Base-by-base conservation (phyloP, 2,113 vertebrate species). In the Caloenas nicobarica region DNA sequence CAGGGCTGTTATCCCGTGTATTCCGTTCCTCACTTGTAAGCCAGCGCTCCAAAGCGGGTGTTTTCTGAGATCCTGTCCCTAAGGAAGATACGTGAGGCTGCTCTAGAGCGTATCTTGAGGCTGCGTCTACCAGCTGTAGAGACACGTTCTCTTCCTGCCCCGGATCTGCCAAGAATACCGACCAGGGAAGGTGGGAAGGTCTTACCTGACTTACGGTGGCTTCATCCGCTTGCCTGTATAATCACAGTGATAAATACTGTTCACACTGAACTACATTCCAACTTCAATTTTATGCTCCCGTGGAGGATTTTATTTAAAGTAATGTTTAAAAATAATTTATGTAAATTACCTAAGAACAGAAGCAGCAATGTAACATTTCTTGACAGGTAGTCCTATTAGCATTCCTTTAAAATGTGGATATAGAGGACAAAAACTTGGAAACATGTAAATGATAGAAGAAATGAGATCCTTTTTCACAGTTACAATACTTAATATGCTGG, bases 291-390 rank as follows among this genome's bases (percentile, higher is more conserved):
- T 93, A 91, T 95, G 86, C 77, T 96, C 77, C 93, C 96, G 92
- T 92, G 91, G 73, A 96, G 92, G 92, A 85, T 93, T 95, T 96
- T 96, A 79, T 88, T 91, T 95, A 73, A 95, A 91, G 90, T 84
- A 80, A 94, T 93, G 83, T 66, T 96, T 94, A 54, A 95, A 96
- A 96, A 88, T 95, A 97, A 96, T 97, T 95, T 93, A 95, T 95
- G 96, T 79, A 96, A 96, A 96, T 96, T 94, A 95, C 66, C 91
- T 29, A 72, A 93, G 93, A 97, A 73, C 77, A 96, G 96, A 96
- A 87, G 92, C 92, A 85, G 92, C 88, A 91, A 87, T 93, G 95
- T 93, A 96, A 84, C 92, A 93, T 85, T 93, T 84, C 92, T 73
- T 94, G 96, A 94, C 83, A 95, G 92, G 96, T 87, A 96, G 57